A percentile compares a stretch with the other conserved stretches of the same genome.
These are phyloP conservation scores for Tetramorium alpestre DNA, from an alignment of 1,140 invertebrate genomes.

Conservation along the genomic window DNA sequence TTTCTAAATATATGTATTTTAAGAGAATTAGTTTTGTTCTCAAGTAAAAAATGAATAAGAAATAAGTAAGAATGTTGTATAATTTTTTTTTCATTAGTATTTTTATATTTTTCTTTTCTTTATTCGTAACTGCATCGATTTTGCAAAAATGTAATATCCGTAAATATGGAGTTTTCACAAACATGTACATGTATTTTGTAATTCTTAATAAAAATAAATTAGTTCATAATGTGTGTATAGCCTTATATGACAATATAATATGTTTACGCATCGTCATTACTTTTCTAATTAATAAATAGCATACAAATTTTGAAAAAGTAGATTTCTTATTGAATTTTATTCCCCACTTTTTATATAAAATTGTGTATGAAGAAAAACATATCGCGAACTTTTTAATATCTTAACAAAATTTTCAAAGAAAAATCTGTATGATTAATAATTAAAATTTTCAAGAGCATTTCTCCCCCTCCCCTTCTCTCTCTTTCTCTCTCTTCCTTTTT, in stretches of 20 bases:
- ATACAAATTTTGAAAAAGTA: constrained; percentile 8
- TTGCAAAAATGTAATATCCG: not conserved
- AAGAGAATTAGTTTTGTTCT: not conserved
- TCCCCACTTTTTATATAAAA: constrained; percentile 8
- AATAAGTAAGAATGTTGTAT: not conserved
- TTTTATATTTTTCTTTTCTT: not conserved
- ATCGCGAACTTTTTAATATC: not conserved
- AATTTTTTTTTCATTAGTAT: not conserved
- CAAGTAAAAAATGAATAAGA: constrained; percentile 18
- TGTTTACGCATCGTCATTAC: constrained; percentile 12
- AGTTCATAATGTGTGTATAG: not conserved
- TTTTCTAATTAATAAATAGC: constrained; percentile 38
- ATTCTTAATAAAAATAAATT: not conserved
- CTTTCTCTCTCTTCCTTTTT: not conserved
- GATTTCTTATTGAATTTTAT: constrained; percentile 12
- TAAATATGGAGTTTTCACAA: constrained; percentile 7
- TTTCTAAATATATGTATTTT: not conserved
- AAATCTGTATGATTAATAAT: not conserved
- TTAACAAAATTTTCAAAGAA: not conserved
- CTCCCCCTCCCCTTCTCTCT: not conserved
- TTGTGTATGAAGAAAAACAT: not conserved
- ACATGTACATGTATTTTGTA: constrained; percentile 6
- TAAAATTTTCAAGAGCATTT: not conserved
- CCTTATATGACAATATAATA: not conserved
- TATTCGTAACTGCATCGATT: not conserved